Base-by-base conservation (phyloP, 2,113 vertebrate genomes). In the Syngnathus floridae region DNA sequence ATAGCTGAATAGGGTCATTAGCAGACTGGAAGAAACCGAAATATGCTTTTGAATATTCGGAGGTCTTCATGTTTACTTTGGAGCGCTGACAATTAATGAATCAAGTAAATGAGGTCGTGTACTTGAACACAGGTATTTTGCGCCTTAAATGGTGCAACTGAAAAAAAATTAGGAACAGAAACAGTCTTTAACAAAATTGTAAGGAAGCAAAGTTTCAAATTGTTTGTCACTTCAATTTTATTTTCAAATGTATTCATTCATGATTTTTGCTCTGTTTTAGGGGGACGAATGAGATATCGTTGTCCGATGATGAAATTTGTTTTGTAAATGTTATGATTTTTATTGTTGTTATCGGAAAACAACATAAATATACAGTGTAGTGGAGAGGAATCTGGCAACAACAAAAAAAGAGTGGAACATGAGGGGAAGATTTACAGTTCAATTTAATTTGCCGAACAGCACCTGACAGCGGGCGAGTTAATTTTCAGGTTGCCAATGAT, bases 1-100 rank as follows among this genome's bases (percentile, higher is more conserved):
- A 85, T 72, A 62, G 76, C 77, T 78, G 68, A 52, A 74, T 82
- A 66, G 40, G 67, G 35, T 55, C 78, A 69, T 73, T 64, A 81
- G 21, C 58, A 59, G 52, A 51, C 54, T 64, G 41, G 51, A 58
- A 62, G 69, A 60, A 60, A 60, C 14, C 17, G 14, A 7, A 21
- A 45, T 14, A 43, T 13, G 13, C n/a, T 16, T 55, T 55, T 22
- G n/a, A 38, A 41, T 41, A 21, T 41, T 3, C 21, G 14, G 5
- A 61, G 59, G 40, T 14, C 21, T 43, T 61, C n/a, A 21, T 61
- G 40, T 43, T 61, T 21, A 43, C 6, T 9, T 58, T 19, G 2
- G 16, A 58, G 6, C 1, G 35, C 43, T 45, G 13, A 41, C 8
- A 41, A 41, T 41, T 41, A 41, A 41, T 41, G 6, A 41, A 45